Conservation (phyloP, 1,140 invertebrate genomes). For the Dysdera silvatica region DNA sequence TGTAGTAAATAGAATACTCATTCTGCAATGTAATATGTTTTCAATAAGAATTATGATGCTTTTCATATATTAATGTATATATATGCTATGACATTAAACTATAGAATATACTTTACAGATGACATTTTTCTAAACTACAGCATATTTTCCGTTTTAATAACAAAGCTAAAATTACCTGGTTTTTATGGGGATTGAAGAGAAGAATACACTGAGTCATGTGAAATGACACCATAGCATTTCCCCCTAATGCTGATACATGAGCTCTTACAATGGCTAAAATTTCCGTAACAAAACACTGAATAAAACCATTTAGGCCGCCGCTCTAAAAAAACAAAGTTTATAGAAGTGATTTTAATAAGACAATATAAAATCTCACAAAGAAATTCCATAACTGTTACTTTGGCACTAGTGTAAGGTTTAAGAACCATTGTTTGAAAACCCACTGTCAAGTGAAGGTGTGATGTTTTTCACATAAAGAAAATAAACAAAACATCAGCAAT, state of each 20-base stretch:
- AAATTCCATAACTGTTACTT: too few species aligned
- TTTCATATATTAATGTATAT: background rate
- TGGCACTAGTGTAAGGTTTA: too few species aligned
- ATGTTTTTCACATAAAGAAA: too few species aligned
- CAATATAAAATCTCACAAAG: too few species aligned
- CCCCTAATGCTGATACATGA: slow-evolving; percentile 85
- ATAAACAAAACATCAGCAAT: too few species aligned
- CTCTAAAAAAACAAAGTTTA: slow-evolving; percentile 46
- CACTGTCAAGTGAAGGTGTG: too few species aligned
- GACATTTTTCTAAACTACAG: background rate
- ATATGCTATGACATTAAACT: background rate
- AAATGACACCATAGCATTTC: slow-evolving; percentile 89
- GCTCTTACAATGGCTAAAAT: slow-evolving; percentile 81
- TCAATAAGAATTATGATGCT: too few species aligned
- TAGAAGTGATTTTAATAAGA: slow-evolving; percentile 5
- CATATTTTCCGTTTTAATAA: background rate
- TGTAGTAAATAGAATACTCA: background rate
- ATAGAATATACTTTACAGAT: background rate
- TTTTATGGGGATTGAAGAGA: slow-evolving; percentile 87
- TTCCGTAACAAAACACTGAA: slow-evolving; percentile 87
- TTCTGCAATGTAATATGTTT: too few species aligned
- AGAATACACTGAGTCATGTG: slow-evolving; percentile 85
- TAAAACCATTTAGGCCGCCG: slow-evolving; percentile 84
- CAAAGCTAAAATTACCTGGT: slow-evolving; percentile 61
- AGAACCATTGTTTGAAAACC: too few species aligned